These are phyloP conservation scores for Trichopria drosophilae DNA, from an alignment of 2,888 invertebrate genomes.

Conservation along the genomic window DNA sequence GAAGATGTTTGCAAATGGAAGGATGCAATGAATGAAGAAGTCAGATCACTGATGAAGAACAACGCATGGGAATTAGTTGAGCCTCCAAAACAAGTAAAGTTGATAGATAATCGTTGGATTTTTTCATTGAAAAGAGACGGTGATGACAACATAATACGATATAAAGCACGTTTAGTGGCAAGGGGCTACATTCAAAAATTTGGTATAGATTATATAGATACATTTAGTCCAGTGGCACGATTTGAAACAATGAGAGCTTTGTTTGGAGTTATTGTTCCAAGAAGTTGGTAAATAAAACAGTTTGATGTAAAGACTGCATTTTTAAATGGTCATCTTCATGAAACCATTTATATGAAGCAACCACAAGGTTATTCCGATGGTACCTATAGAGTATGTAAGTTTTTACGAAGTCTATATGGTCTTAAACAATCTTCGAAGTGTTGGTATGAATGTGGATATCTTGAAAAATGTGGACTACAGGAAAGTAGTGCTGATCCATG, in stretches of 20 bases:
- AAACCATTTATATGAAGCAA: conserved; percentile 14
- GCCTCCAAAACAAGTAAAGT: too few relatives aligned
- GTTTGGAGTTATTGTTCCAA: conserved; percentile 2
- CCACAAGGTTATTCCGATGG: too few relatives aligned
- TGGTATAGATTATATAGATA: too few relatives aligned
- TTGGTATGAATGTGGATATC: neutral
- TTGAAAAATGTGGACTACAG: conserved; percentile 1
- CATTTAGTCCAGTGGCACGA: too few relatives aligned
- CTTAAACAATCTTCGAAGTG: too few relatives aligned
- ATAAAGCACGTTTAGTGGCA: too few relatives aligned
- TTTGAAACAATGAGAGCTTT: conserved; percentile 12
- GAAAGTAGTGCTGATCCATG: too few relatives aligned
- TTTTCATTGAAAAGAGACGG: neutral
- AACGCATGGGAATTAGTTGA: conserved; percentile 9
- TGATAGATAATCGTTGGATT: conserved; percentile 10
- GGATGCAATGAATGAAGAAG: conserved; percentile 6
- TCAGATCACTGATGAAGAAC: neutral
- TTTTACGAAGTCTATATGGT: too few relatives aligned
- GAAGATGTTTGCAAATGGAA: conserved; percentile 2
- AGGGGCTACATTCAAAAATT: neutral
- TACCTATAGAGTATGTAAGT: too few relatives aligned
- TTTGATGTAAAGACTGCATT: conserved; percentile 15
- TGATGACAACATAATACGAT: neutral
- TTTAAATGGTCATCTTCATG: conserved; percentile 5
- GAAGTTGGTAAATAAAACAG: conserved; percentile 1